phyloP scores from a whole-genome alignment of 1,140 invertebrate genomes.

The Leptopilina clavipes region DNA sequence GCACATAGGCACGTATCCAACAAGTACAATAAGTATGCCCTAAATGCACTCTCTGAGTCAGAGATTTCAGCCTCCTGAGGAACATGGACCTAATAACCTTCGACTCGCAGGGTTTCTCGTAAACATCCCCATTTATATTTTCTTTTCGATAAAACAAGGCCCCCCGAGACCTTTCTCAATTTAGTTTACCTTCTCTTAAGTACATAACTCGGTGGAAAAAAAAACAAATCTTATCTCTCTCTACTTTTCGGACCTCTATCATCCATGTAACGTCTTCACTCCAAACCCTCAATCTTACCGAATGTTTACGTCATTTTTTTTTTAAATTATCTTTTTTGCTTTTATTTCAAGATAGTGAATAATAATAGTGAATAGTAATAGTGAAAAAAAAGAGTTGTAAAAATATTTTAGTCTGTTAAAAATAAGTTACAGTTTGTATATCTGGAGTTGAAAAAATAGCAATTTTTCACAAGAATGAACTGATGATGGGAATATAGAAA shows the following conservation, averaged over 20 bases:
- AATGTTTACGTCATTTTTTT: too few relatives aligned
- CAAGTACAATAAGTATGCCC: slow-evolving; percentile 30
- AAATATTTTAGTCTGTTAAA: too few relatives aligned
- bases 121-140: slow-evolving; percentile 25
- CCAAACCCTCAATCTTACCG: background rate
- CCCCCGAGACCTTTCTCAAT: background rate
- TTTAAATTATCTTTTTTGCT: background rate
- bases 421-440: background rate
- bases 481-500: slow-evolving; percentile 9
- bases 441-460: background rate
- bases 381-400: too few relatives aligned
- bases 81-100: slow-evolving; percentile 33
- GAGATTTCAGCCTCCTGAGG: slow-evolving; percentile 11
- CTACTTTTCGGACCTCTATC: background rate
- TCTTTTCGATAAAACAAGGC: slow-evolving; percentile 28
- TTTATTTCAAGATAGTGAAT: background rate
- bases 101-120: slow-evolving; percentile 11
- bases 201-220: background rate
- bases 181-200: slow-evolving; percentile 6
- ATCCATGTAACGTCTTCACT: background rate
- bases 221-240: slow-evolving; percentile 1
- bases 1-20: slow-evolving; percentile 25
- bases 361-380: too few relatives aligned
- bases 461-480: background rate
- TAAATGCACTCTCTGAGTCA: background rate